phyloP scores from a whole-genome alignment of 2,113 vertebrate species.

The Burhinus bistriatus region DNA sequence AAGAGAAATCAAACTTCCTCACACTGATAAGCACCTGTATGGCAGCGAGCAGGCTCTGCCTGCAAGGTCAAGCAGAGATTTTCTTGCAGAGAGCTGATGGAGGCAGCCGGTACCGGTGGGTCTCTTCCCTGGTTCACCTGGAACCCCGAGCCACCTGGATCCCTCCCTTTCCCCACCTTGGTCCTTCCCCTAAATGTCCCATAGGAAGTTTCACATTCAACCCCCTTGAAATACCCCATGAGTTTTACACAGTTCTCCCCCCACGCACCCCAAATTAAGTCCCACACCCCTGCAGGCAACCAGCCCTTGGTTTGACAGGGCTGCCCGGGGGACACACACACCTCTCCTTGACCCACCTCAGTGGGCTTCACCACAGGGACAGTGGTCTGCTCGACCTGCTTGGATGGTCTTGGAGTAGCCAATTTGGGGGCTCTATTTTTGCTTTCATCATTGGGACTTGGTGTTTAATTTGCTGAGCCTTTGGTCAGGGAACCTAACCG shows the following conservation, averaged over 20 bases:
- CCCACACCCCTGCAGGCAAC: rapidly evolving
- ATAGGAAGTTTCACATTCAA: neutral
- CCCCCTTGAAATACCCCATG: rapidly evolving
- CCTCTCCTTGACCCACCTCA: neutral
- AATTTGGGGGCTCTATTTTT: neutral
- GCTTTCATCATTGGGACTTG: neutral
- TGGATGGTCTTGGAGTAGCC: neutral
- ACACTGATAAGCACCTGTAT: neutral
- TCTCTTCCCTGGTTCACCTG: neutral
- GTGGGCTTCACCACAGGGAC: neutral
- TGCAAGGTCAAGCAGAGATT: neutral
- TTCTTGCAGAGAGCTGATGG: neutral
- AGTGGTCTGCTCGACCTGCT: neutral
- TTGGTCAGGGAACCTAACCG: neutral
- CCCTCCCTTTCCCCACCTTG: neutral
- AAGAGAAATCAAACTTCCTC: neutral
- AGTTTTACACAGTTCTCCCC: neutral
- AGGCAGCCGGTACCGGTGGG: neutral
- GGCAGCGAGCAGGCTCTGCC: neutral
- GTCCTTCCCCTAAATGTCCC: neutral
- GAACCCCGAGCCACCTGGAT: rapidly evolving
- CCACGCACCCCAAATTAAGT: rapidly evolving
- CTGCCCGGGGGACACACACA: neutral
- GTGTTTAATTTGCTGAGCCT: neutral
- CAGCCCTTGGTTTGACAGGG: neutral